A percentile compares a stretch with the other conserved stretches of the same genome.
These are phyloP conservation scores for Hucho hucho DNA, from an alignment of 2,113 vertebrate species.

Conservation along the genomic window DNA sequence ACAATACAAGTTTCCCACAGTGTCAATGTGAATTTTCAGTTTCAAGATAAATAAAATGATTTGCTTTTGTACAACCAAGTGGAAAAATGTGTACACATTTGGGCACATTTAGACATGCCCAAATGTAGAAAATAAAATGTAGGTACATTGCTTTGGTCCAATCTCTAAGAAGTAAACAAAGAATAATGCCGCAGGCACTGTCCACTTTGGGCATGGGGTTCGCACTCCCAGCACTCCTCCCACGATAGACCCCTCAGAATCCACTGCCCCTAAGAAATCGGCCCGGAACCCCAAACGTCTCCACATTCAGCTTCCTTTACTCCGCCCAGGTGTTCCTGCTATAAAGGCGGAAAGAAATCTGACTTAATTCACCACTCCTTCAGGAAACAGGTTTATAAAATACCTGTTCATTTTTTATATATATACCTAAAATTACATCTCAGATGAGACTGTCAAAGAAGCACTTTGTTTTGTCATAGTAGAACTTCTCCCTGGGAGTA, in stretches of 20 bases:
- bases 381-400: neutral
- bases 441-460: conserved; percentile 98
- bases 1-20: neutral
- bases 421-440: conserved; percentile 86
- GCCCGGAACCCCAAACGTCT: conserved; percentile 93
- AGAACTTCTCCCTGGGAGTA: conserved; percentile 83
- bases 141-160: too few species aligned
- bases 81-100: too few species aligned
- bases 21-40: neutral
- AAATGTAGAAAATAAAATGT: too few species aligned
- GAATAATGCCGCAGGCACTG: too few species aligned
- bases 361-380: too few species aligned
- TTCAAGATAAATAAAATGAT: neutral
- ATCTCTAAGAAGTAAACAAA: too few species aligned
- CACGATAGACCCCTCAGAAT: conserved; percentile 83
- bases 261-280: conserved; percentile 88
- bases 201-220: conserved; percentile 80
- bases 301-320: conserved; percentile 93
- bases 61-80: neutral
- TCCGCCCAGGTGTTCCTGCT: conserved; percentile 91
- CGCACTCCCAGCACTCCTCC: conserved; percentile 73
- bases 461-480: conserved; percentile 93
- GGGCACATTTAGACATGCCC: too few species aligned
- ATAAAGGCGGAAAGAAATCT: too few species aligned
- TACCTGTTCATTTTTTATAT: neutral